Conservation (phyloP, 2,888 invertebrate genomes). For the Apomyelois bistriatella region DNA sequence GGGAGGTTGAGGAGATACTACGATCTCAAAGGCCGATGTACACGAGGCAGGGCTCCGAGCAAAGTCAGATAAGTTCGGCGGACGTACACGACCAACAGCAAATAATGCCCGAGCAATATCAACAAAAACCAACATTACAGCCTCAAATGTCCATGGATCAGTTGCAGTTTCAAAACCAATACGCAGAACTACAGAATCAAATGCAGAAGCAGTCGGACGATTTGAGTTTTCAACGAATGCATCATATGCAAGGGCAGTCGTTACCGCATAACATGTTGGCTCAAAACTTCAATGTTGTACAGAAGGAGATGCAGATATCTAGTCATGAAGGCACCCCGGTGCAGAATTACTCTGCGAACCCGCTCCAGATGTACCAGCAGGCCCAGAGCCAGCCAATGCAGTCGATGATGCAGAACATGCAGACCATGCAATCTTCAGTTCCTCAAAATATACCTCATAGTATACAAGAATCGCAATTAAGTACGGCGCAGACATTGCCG, state of each 20-base stretch:
- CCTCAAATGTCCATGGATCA: conserved; percentile 68
- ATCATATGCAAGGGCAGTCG: conserved; percentile 66
- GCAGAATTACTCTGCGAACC: conserved; percentile 69
- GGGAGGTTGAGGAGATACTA: conserved; percentile 64
- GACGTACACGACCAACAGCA: conserved; percentile 60
- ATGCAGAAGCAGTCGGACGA: conserved; percentile 57
- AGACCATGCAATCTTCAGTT: conserved; percentile 30
- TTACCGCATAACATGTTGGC: conserved; percentile 64
- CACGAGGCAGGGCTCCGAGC: conserved; percentile 68
- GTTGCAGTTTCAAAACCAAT: conserved; percentile 53
- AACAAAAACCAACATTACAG: conserved; percentile 50
- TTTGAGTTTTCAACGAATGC: conserved; percentile 52
- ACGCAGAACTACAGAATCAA: conserved; percentile 48
- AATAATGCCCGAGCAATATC: conserved; percentile 49
- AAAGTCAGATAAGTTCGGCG: conserved; percentile 61
- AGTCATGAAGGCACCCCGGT: conserved; percentile 76
- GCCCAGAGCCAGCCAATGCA: conserved; percentile 48
- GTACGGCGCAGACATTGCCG: conserved; percentile 29
- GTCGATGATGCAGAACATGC: conserved; percentile 43
- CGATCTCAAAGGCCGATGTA: conserved; percentile 63
- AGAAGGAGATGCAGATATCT: conserved; percentile 72
- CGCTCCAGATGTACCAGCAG: conserved; percentile 68
- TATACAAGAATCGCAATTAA: conserved; percentile 25
- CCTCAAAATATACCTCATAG: conserved; percentile 32
- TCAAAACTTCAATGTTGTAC: conserved; percentile 58